phyloP scores from a whole-genome alignment of 2,888 invertebrate species.

The Saturnia japonica region DNA sequence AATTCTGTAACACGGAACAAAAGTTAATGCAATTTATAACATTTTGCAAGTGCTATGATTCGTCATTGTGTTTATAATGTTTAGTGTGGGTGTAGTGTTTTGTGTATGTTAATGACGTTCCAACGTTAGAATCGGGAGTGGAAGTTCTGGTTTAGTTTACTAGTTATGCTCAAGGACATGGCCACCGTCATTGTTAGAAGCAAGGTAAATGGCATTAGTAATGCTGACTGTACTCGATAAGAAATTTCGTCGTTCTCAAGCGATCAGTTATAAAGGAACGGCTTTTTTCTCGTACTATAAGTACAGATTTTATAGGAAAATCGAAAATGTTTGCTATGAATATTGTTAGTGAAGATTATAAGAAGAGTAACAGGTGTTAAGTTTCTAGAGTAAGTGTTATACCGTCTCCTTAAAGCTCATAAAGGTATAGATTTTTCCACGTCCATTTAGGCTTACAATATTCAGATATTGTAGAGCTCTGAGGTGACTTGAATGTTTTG shows the following conservation, averaged over 20 bases:
- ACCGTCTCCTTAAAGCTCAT: neutral
- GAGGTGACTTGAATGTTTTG: neutral
- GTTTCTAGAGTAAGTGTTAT: neutral
- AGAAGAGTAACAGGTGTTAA: neutral
- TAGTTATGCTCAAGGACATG: constrained; percentile 37
- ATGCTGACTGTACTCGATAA: constrained; percentile 1
- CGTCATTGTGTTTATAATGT: constrained; percentile 14
- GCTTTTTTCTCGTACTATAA: neutral
- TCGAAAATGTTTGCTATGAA: neutral
- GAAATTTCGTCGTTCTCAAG: constrained; percentile 2
- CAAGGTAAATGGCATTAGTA: constrained; percentile 37
- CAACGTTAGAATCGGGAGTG: constrained; percentile 33
- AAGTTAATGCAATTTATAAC: neutral
- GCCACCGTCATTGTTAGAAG: constrained; percentile 39
- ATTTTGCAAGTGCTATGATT: neutral
- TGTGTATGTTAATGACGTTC: constrained; percentile 36
- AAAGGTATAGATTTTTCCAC: neutral
- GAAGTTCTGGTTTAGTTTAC: constrained; percentile 35
- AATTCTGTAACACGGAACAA: neutral
- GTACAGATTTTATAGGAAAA: neutral
- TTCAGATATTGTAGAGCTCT: neutral
- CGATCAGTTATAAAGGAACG: neutral
- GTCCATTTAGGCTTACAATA: neutral
- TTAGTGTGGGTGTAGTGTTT: constrained; percentile 22
- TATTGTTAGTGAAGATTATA: neutral